Base-by-base conservation (phyloP, 2,888 invertebrate species). In the Drosophila austrosaltans region DNA sequence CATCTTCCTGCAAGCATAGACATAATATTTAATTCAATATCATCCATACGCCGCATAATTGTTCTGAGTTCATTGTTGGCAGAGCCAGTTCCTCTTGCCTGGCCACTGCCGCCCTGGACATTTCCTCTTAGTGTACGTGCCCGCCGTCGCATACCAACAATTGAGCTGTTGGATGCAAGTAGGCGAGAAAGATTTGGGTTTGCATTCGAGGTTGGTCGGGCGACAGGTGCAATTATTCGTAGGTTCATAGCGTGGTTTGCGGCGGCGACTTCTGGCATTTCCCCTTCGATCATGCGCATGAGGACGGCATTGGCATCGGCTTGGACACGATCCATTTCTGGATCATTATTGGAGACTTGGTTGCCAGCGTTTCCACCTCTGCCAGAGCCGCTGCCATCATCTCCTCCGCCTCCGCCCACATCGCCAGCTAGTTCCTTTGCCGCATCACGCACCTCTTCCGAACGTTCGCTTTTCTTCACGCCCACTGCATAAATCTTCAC, bases 401-500 rank as follows among this genome's bases (percentile, higher is more conserved):
- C 40, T 10, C 4, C 48, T 22, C 16, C 44, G 0, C n/a, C 44
- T 44, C 44, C 48, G 6, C 48, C 57, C 68, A 75, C 79, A 57
- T 82, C 86, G 76, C 61, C 70, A 63, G 82, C 74, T 44, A 79
- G 70, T 44, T 84, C 83, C 78, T 82, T 84, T 73, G 78, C 82
- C 71, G 85, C 72, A 57, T 57, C 57, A 91, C 89, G 82, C 86
- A 95, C 96, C 93, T 96, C 96, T 92, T 98, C 97, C 83, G 98
- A 98, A 79, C 98, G 98, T 89, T 96, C 96, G 90, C 96, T 96
- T 83, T 97, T 94, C 89, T 95, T 94, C 75, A 98, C 93, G 1
- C 99, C 99, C 22, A 99, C 97, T 90, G 99, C 98, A 92, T 98
- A 99, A 12, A 99, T 93, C 82, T 97, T 95, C 67, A 98, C 97